Percentiles rank a stretch among this genome's conserved stretches.
These are phyloP conservation scores for Tapera naevia DNA, from an alignment of 2,797 vertebrate genomes.

Conservation along the genomic window DNA sequence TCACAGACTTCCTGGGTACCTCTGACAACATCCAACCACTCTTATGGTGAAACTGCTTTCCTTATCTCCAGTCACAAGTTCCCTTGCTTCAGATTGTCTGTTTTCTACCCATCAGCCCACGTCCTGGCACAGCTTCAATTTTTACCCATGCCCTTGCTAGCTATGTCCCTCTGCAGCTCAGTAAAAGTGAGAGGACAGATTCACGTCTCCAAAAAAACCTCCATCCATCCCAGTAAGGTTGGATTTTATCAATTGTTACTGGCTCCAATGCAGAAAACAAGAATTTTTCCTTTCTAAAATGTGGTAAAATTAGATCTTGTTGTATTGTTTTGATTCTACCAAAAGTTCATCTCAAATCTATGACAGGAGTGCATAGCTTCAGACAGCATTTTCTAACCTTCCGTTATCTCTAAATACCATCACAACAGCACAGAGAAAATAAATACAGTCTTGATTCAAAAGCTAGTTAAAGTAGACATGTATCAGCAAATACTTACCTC, in stretches of 20 bases:
- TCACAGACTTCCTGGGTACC: neutral
- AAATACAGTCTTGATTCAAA: neutral
- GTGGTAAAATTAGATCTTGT: slow-evolving; percentile 38
- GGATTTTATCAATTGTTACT: neutral
- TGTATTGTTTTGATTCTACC: slow-evolving; percentile 32
- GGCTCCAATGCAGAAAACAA: neutral
- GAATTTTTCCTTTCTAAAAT: slow-evolving; percentile 46
- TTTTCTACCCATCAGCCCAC: fast-evolving
- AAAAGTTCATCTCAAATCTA: slow-evolving; percentile 25
- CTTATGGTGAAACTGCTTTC: neutral
- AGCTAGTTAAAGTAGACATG: neutral
- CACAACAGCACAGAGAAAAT: neutral
- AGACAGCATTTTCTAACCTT: neutral
- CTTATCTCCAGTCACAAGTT: neutral
- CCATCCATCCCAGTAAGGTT: neutral
- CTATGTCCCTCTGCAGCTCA: neutral
- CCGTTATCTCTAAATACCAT: neutral
- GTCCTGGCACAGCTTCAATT: fast-evolving
- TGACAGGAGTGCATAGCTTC: neutral
- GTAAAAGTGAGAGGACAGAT: neutral
- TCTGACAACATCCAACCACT: neutral
- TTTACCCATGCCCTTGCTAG: neutral
- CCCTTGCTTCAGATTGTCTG: neutral
- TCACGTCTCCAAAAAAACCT: neutral
- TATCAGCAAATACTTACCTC: neutral